A percentile compares a stretch with the other conserved stretches of the same genome.
Conservation (phyloP, 2,113 vertebrate genomes). For the Jaculus jaculus region DNA sequence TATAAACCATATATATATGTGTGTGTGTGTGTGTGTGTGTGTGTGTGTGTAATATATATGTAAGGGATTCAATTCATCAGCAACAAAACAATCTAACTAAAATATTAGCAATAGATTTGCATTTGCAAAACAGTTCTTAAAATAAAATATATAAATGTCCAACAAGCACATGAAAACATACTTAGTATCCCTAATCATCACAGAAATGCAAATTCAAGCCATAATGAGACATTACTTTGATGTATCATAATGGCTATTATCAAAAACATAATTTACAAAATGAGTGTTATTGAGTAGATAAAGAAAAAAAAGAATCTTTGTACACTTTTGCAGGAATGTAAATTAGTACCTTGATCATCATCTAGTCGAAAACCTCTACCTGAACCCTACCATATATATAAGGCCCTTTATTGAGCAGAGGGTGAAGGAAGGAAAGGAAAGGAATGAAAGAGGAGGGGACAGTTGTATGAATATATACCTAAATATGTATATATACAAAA, state of each 20-base stretch:
- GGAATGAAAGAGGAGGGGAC: too few species aligned
- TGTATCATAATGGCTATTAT: background rate
- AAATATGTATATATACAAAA: too few species aligned
- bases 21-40: too few species aligned
- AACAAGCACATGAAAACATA: background rate
- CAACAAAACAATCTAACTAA: background rate
- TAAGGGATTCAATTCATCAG: background rate
- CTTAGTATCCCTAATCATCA: background rate
- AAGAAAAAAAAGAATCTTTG: background rate
- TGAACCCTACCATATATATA: background rate
- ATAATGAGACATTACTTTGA: background rate
- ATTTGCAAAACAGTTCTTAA: too few species aligned
- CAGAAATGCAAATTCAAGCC: background rate
- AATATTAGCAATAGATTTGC: background rate
- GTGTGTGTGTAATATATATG: background rate
- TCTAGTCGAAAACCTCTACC: too few species aligned
- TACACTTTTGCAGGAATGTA: background rate
- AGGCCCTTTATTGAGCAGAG: background rate
- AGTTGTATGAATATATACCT: too few species aligned
- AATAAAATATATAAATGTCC: background rate
- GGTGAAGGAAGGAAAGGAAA: too few species aligned
- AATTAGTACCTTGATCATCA: background rate
- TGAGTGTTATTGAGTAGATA: background rate
- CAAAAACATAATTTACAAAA: background rate
- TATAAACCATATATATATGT: background rate